These are phyloP conservation scores for Tenodera sinensis DNA, from an alignment of 2,888 invertebrate genomes.

Conservation along the genomic window DNA sequence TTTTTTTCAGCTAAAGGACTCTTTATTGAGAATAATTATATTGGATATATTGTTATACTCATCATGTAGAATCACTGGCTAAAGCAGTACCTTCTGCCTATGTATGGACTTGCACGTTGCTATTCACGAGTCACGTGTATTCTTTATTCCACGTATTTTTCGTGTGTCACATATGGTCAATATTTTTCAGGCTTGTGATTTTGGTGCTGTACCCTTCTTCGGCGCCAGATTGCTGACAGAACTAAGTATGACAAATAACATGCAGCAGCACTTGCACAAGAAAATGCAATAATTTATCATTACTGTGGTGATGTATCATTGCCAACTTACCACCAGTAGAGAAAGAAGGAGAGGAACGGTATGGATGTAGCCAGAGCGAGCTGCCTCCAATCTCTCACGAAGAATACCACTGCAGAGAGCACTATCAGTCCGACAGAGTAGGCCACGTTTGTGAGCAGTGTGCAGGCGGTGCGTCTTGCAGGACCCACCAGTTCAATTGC, in stretches of 20 bases:
- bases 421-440: slow-evolving; percentile 73
- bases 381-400: slow-evolving; percentile 73
- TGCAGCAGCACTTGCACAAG: background rate
- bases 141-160: background rate
- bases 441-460: slow-evolving; percentile 76
- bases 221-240: background rate
- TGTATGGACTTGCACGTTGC: too few relatives aligned
- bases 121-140: background rate
- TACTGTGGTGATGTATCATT: background rate
- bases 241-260: background rate
- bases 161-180: background rate
- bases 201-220: too few relatives aligned
- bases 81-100: too few relatives aligned
- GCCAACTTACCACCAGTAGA: slow-evolving; percentile 59
- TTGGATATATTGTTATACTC: too few relatives aligned
- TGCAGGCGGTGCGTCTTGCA: slow-evolving; percentile 68
- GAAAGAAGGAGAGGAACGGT: slow-evolving; percentile 71
- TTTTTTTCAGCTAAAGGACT: too few relatives aligned
- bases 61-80: too few relatives aligned
- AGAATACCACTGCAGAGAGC: slow-evolving; percentile 69
- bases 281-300: background rate
- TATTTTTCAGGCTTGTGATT: background rate
- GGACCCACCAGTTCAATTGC: slow-evolving; percentile 83
- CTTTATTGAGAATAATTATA: too few relatives aligned
- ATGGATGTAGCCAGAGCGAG: slow-evolving; percentile 72